A percentile compares a stretch with the other conserved stretches of the same genome.
These are phyloP conservation scores for Xyliphius kryptos DNA, from an alignment of 2,113 vertebrate species.

Conservation along the genomic window DNA sequence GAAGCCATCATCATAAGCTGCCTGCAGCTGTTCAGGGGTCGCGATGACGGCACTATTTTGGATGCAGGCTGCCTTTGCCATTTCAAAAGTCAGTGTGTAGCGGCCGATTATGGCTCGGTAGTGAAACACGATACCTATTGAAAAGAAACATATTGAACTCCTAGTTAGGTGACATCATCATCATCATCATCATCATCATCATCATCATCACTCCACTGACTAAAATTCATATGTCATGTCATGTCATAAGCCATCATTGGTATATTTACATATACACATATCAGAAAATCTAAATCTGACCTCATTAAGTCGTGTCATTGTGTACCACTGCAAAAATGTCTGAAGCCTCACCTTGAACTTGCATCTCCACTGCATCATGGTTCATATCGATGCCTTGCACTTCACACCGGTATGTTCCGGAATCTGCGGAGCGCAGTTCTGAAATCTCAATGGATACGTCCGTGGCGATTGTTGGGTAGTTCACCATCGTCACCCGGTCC, in stretches of 20 bases:
- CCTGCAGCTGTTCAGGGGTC: slow-evolving; percentile 86
- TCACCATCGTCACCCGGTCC: slow-evolving; percentile 79
- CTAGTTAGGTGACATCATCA: background rate
- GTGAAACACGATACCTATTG: slow-evolving; percentile 87
- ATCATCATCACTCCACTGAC: no score
- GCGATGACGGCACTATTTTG: slow-evolving; percentile 88
- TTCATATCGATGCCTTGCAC: slow-evolving; percentile 86
- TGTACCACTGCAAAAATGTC: background rate
- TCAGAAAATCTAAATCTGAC: no score
- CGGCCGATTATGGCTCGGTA: slow-evolving; percentile 90
- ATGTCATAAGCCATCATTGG: no score
- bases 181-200: no score
- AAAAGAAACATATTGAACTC: background rate
- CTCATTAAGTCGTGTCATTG: no score
- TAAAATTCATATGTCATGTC: no score
- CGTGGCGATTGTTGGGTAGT: slow-evolving; percentile 79
- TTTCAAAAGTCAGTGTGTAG: slow-evolving; percentile 85
- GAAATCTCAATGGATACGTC: slow-evolving; percentile 84
- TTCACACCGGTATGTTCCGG: slow-evolving; percentile 86
- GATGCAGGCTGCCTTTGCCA: slow-evolving; percentile 84
- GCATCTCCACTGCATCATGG: slow-evolving; percentile 74
- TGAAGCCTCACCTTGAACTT: slow-evolving; percentile 76
- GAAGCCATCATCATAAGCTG: slow-evolving; percentile 90
- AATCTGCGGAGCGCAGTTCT: slow-evolving; percentile 78
- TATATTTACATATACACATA: no score